These are phyloP conservation scores for Tenebrio molitor DNA, from an alignment of 1,140 invertebrate genomes.

Conservation along the genomic window DNA sequence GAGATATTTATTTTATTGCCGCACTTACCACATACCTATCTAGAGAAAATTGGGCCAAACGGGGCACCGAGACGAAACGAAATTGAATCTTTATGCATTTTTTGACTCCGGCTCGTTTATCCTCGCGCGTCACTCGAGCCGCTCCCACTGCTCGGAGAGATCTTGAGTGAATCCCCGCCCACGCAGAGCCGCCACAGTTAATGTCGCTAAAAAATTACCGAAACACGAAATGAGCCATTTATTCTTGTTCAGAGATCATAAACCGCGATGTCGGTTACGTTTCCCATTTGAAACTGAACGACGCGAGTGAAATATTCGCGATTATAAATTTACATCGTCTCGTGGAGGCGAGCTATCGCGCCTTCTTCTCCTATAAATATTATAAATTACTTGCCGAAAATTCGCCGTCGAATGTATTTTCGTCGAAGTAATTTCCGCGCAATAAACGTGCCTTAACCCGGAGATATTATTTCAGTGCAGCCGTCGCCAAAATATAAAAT, in stretches of 20 bases:
- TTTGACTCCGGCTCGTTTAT: no score
- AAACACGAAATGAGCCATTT: background rate
- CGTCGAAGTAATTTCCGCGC: constrained; percentile 35
- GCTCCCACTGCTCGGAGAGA: no score
- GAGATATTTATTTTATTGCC: background rate
- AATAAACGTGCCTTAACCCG: constrained; percentile 32
- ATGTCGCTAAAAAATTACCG: background rate
- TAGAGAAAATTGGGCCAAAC: no score
- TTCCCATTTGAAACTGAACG: constrained; percentile 1
- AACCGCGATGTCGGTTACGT: background rate
- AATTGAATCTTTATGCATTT: no score
- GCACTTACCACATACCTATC: no score
- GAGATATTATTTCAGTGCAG: constrained; percentile 35
- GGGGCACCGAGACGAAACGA: no score
- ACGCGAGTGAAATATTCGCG: background rate
- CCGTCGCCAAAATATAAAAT: constrained; percentile 36
- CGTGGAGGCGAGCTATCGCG: background rate
- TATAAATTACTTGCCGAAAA: constrained; percentile 34
- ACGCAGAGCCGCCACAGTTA: background rate
- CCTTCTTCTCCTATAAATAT: constrained; percentile 26
- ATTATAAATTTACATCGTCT: constrained; percentile 11
- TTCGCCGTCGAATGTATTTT: constrained; percentile 20
- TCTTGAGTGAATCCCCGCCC: no score
- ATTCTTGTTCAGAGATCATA: constrained; percentile 3
- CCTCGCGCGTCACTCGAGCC: no score